Conservation (phyloP, 2,797 vertebrate species). For the Potorous gilbertii region DNA sequence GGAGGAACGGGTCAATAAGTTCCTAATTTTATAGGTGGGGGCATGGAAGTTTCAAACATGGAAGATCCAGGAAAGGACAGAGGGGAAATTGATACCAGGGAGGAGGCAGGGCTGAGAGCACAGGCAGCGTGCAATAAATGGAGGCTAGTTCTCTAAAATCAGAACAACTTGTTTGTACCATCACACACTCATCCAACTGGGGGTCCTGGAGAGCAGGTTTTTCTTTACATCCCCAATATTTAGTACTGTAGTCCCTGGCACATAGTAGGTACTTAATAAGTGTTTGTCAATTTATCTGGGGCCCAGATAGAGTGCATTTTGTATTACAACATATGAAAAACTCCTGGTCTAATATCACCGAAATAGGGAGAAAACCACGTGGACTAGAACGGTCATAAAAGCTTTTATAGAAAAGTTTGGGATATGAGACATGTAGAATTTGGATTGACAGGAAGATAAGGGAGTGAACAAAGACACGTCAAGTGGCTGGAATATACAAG, state of each 20-base stretch:
- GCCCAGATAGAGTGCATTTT: neutral
- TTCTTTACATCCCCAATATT: neutral
- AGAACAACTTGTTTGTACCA: neutral
- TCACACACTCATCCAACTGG: neutral
- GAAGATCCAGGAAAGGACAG: neutral
- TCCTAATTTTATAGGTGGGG: neutral
- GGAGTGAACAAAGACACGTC: neutral
- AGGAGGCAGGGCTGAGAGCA: neutral
- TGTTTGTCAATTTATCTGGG: neutral
- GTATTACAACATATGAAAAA: neutral
- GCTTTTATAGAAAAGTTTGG: neutral
- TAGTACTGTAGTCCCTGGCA: neutral
- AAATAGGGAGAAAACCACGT: neutral
- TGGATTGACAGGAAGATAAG: neutral
- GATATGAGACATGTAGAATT: neutral
- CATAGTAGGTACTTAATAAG: neutral
- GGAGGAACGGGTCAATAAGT: neutral
- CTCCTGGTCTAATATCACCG: neutral
- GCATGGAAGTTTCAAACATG: neutral
- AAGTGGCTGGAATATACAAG: neutral
- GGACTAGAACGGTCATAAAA: neutral
- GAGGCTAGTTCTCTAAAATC: neutral
- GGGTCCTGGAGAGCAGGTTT: neutral
- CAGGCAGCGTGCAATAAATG: neutral
- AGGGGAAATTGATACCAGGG: neutral